Conservation (phyloP, 2,888 invertebrate genomes). For the Latheticus oryzae region DNA sequence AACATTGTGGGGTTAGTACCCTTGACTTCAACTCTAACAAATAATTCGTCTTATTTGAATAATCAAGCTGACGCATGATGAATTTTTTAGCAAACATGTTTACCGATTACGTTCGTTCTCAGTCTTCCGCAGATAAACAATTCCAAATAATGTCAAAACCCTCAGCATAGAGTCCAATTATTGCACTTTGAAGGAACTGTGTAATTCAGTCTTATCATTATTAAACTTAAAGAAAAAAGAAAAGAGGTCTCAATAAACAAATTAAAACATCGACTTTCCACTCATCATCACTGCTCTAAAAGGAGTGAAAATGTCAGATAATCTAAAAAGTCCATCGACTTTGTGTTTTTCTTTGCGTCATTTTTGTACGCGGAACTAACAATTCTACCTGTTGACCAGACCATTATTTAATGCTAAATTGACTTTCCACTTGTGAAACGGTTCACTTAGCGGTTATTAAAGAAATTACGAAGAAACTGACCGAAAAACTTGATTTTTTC, state of each 20-base stretch:
- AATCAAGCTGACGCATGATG: not conserved
- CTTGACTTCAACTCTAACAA: conserved; percentile 6
- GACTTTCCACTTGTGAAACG: no score
- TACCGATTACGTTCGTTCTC: conserved; percentile 3
- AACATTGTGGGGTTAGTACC: conserved; percentile 16
- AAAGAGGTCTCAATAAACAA: no score
- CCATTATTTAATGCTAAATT: no score
- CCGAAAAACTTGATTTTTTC: not conserved
- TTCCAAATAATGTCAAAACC: not conserved
- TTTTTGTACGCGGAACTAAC: conserved; percentile 9
- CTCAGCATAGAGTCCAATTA: no score
- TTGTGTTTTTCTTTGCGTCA: not conserved
- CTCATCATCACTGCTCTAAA: conserved; percentile 17
- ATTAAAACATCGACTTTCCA: conserved; percentile 17
- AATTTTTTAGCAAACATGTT: conserved; percentile 8
- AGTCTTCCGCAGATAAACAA: conserved; percentile 4
- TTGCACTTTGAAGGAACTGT: not conserved
- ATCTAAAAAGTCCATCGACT: conserved; percentile 5
- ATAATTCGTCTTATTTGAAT: not conserved
- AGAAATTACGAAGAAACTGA: not conserved
- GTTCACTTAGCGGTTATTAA: no score
- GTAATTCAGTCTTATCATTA: no score
- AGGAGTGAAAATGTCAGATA: conserved; percentile 21
- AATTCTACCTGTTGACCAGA: no score
- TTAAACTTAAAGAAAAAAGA: no score